These are phyloP conservation scores for Pavo muticus DNA, from an alignment of 2,113 vertebrate species.

Conservation along the genomic window DNA sequence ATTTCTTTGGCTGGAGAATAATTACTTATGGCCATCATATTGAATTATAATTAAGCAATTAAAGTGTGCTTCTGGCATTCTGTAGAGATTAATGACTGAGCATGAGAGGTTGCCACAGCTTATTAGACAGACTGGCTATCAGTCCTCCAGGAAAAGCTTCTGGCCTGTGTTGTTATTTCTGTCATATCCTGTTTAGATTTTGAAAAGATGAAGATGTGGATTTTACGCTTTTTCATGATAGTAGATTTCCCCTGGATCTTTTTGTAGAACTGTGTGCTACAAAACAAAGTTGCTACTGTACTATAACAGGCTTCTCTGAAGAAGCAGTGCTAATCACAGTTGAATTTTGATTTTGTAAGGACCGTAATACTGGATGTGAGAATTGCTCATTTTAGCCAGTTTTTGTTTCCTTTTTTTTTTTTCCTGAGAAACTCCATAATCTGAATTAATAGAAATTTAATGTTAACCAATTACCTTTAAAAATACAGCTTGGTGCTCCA, in stretches of 20 bases:
- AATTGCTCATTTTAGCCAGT: background rate
- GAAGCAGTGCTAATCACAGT: background rate
- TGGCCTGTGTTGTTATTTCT: background rate
- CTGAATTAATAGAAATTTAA: background rate
- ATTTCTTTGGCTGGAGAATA: background rate
- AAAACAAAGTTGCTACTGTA: background rate
- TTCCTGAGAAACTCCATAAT: background rate
- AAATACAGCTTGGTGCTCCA: background rate
- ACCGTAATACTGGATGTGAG: background rate
- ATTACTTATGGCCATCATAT: slow-evolving; percentile 45
- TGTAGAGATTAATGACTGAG: slow-evolving; percentile 41
- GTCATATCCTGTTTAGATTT: background rate
- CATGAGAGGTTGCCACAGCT: slow-evolving; percentile 15
- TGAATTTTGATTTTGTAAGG: background rate
- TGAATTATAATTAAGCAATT: slow-evolving; percentile 62
- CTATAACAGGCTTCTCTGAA: background rate
- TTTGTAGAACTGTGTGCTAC: background rate
- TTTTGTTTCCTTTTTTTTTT: background rate
- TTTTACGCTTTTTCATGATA: background rate
- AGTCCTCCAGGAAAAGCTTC: background rate
- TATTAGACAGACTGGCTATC: slow-evolving; percentile 5
- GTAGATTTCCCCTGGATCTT: background rate
- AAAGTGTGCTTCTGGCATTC: background rate
- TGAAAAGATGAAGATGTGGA: background rate
- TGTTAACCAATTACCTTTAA: background rate